Percentiles rank a stretch among this genome's conserved stretches.
Conservation (phyloP, 2,797 vertebrate genomes). For the Adelosebastes latens region DNA sequence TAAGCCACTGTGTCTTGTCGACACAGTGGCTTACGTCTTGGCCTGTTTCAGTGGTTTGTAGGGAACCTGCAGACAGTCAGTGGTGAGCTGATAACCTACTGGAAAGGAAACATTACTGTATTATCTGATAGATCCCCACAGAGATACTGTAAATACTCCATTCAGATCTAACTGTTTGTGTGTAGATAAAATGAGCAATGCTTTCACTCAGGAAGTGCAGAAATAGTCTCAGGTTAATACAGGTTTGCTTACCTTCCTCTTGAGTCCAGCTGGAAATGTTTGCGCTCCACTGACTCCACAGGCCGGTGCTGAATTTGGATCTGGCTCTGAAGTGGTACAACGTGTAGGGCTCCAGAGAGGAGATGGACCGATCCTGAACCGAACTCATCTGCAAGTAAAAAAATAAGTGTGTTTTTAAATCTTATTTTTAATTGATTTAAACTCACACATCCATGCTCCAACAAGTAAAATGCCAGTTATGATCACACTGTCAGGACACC, state of each 20-base stretch:
- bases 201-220: constrained; percentile 13
- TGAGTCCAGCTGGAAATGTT: constrained; percentile 67
- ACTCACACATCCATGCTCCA: neutral
- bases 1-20: neutral
- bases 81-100: constrained; percentile 31
- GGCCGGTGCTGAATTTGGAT: constrained; percentile 81
- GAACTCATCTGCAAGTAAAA: constrained; percentile 14
- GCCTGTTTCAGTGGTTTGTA: constrained; percentile 17
- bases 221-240: neutral
- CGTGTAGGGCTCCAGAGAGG: constrained; percentile 83
- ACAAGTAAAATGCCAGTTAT: neutral
- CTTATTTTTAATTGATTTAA: neutral
- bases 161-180: neutral
- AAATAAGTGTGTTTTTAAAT: neutral
- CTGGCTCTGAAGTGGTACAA: constrained; percentile 87
- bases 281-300: constrained; percentile 90
- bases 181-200: neutral
- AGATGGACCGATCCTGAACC: constrained; percentile 43
- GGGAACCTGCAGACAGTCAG: neutral
- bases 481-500: neutral
- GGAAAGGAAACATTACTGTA: neutral
- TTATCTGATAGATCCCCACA: constrained; percentile 20
- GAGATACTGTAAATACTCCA: neutral
- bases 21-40: too few relatives aligned
- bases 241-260: constrained; percentile 84